These are phyloP conservation scores for Stichodactyla helianthus DNA, from an alignment of 64 coral and sea anemone species.

Conservation along the genomic window DNA sequence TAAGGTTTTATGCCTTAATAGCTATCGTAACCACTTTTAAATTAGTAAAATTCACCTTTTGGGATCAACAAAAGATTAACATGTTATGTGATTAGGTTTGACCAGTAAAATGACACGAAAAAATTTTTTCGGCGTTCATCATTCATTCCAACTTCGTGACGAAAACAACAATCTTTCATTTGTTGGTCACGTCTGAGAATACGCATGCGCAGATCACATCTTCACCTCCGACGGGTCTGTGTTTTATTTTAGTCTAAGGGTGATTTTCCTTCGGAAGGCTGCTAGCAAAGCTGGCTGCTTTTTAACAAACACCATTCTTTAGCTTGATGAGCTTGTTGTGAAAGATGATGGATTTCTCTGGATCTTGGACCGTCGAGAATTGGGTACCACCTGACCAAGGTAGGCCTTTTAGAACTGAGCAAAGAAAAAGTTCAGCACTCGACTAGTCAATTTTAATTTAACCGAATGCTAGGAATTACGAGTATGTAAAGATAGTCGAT, in stretches of 20 bases:
- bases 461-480: neutral
- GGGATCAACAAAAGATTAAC: constrained; percentile 10
- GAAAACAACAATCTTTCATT: neutral
- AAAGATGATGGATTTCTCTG: neutral
- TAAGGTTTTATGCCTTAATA: neutral
- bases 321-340: neutral
- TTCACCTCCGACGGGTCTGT: constrained; percentile 13
- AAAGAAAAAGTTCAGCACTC: neutral
- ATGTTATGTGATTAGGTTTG: neutral
- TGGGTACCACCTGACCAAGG: constrained; percentile 1
- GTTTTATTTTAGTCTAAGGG: neutral
- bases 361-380: neutral
- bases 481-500: neutral
- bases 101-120: constrained; percentile 12
- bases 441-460: neutral
- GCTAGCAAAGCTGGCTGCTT: neutral
- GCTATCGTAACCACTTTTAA: neutral
- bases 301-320: neutral
- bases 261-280: neutral
- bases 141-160: constrained; percentile 1
- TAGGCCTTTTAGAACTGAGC: constrained; percentile 8
- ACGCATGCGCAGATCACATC: constrained; percentile 1
- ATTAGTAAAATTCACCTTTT: neutral
- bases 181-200: constrained; percentile 5
- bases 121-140: neutral